phyloP scores from a whole-genome alignment of 1,140 invertebrate species.

The Lucilia cuprina region DNA sequence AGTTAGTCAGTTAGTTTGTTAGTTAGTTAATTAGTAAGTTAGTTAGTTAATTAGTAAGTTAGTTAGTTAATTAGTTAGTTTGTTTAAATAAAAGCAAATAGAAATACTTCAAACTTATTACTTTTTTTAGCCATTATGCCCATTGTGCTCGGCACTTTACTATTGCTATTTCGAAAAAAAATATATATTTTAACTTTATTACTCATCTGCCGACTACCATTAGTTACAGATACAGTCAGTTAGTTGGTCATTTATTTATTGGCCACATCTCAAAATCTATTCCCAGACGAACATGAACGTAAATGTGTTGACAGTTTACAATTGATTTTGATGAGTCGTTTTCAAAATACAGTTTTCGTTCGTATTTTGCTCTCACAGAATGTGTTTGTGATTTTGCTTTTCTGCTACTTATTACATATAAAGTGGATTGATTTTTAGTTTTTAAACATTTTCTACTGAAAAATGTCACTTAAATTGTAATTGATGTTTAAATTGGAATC shows the following conservation, averaged over 20 bases:
- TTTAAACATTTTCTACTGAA: neutral
- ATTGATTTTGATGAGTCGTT: slow-evolving; percentile 29
- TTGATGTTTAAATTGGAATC: neutral
- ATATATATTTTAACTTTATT: neutral
- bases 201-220: neutral
- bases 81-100: too few species aligned
- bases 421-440: too few species aligned
- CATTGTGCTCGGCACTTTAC: neutral
- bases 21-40: too few species aligned
- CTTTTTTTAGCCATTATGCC: too few species aligned
- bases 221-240: neutral
- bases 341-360: neutral
- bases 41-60: too few species aligned
- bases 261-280: neutral
- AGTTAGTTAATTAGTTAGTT: too few species aligned
- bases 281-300: neutral
- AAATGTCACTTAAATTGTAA: neutral
- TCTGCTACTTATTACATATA: too few species aligned
- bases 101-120: too few species aligned
- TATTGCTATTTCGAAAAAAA: neutral
- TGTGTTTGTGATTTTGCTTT: neutral
- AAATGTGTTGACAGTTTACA: slow-evolving; percentile 16
- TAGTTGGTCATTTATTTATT: neutral
- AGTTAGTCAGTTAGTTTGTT: too few species aligned
- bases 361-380: neutral